A percentile compares a stretch with the other conserved stretches of the same genome.
phyloP scores from a whole-genome alignment of 2,888 invertebrate species.

The Agrochola macilenta region DNA sequence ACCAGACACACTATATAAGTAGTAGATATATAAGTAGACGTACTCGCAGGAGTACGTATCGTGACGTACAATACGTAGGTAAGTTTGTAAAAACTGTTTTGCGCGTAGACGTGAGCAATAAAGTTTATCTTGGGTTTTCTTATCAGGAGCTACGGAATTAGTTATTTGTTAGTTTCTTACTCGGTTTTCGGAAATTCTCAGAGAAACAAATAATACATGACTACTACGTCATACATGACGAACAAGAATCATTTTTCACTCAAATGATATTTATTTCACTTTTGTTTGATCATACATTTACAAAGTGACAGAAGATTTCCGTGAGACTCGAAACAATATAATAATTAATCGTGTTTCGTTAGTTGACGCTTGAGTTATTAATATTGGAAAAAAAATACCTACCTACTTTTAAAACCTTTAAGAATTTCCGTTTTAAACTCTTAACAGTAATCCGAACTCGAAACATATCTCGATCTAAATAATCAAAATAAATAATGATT shows the following conservation, averaged over 20 bases:
- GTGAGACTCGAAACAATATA: background rate
- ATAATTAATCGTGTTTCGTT: background rate
- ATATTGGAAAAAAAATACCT: background rate
- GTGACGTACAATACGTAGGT: background rate
- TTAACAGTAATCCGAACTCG: background rate
- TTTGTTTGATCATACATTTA: slow-evolving; percentile 31
- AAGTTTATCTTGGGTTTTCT: slow-evolving; percentile 62
- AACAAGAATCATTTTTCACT: slow-evolving; percentile 15
- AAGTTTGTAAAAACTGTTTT: slow-evolving; percentile 15
- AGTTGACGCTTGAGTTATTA: background rate
- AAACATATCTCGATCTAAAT: background rate
- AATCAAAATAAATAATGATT: background rate
- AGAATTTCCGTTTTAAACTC: background rate
- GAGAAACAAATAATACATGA: slow-evolving; percentile 23
- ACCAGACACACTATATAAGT: too few relatives aligned
- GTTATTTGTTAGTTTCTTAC: slow-evolving; percentile 51
- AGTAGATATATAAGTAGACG: too few relatives aligned
- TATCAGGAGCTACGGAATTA: slow-evolving; percentile 52
- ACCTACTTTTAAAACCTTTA: background rate
- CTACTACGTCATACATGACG: slow-evolving; percentile 15
- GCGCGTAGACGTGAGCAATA: slow-evolving; percentile 36
- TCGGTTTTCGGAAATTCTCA: slow-evolving; percentile 33
- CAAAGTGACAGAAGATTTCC: slow-evolving; percentile 1
- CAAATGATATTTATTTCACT: slow-evolving; percentile 11
- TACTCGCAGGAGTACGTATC: background rate